A percentile compares a stretch with the other conserved stretches of the same genome.
Evolutionary conservation across 2,888 invertebrate species (phyloP).

Genomic region (Stenichneumon culpator): DNA sequence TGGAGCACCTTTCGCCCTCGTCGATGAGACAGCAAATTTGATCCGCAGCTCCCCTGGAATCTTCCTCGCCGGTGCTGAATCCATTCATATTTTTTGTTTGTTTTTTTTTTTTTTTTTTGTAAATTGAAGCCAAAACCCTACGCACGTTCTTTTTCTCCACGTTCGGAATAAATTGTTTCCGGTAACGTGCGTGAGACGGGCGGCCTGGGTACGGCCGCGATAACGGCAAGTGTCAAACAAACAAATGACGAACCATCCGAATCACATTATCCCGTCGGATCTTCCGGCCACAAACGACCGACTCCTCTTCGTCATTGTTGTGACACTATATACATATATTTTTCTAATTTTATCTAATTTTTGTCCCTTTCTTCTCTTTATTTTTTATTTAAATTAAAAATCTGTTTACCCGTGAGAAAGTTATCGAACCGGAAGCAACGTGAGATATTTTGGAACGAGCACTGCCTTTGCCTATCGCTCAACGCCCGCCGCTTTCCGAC

Average conservation of each 20-base stretch:
- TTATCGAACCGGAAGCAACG: constrained; percentile 26
- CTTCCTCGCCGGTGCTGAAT: constrained; percentile 96
- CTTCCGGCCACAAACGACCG: constrained; percentile 32
- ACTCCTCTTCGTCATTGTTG: constrained; percentile 36
- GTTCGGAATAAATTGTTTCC: background rate
- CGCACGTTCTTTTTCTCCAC: background rate
- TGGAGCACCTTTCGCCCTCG: constrained; percentile 94
- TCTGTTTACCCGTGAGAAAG: constrained; percentile 13
- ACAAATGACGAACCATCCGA: constrained; percentile 17
- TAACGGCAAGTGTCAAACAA: constrained; percentile 43
- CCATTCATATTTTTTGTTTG: constrained; percentile 90
- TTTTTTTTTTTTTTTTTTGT: constrained; percentile 21
- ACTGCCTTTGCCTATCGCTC: background rate
- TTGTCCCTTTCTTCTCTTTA: background rate
- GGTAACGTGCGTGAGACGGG: background rate
- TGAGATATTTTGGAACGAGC: background rate
- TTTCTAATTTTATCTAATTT: no score
- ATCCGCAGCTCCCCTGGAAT: constrained; percentile 94
- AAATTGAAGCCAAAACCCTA: background rate
- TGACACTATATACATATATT: background rate
- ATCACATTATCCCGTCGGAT: constrained; percentile 53
- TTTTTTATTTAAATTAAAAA: background rate
- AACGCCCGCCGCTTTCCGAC: background rate
- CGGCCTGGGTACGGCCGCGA: background rate
- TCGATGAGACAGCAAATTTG: constrained; percentile 97